Evolutionary conservation across 2,888 invertebrate genomes (phyloP).

Genomic region (Automeris io): DNA sequence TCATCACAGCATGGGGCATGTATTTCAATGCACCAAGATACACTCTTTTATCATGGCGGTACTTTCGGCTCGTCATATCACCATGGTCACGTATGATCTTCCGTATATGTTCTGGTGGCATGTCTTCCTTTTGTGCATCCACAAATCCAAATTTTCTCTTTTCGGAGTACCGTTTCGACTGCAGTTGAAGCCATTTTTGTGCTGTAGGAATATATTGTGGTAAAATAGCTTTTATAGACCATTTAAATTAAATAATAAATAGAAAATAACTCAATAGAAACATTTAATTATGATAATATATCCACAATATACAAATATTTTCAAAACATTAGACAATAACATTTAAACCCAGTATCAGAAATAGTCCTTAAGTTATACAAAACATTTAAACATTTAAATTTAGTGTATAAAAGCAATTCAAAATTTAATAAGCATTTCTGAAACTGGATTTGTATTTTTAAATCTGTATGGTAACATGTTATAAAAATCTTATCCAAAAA

Average conservation of each 20-base stretch:
- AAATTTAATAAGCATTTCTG: too few relatives aligned
- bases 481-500: too few relatives aligned
- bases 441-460: too few relatives aligned
- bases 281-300: too few relatives aligned
- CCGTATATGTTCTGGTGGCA: slow-evolving; percentile 99
- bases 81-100: slow-evolving; percentile 99
- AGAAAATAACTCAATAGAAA: too few relatives aligned
- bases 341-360: slow-evolving; percentile 1
- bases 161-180: slow-evolving; percentile 98
- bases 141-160: slow-evolving; percentile 99
- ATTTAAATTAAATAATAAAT: too few relatives aligned
- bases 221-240: too few relatives aligned
- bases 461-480: too few relatives aligned
- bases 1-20: slow-evolving; percentile 99
- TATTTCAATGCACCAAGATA: slow-evolving; percentile 99
- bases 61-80: slow-evolving; percentile 99
- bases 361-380: background rate
- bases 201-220: slow-evolving; percentile 79
- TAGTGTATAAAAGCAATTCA: too few relatives aligned
- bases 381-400: too few relatives aligned
- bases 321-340: slow-evolving; percentile 1
- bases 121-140: slow-evolving; percentile 99
- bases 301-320: too few relatives aligned
- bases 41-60: slow-evolving; percentile 98
- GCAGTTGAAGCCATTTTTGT: slow-evolving; percentile 98